Conservation (phyloP, 2,113 vertebrate species). For the Coturnix japonica region DNA sequence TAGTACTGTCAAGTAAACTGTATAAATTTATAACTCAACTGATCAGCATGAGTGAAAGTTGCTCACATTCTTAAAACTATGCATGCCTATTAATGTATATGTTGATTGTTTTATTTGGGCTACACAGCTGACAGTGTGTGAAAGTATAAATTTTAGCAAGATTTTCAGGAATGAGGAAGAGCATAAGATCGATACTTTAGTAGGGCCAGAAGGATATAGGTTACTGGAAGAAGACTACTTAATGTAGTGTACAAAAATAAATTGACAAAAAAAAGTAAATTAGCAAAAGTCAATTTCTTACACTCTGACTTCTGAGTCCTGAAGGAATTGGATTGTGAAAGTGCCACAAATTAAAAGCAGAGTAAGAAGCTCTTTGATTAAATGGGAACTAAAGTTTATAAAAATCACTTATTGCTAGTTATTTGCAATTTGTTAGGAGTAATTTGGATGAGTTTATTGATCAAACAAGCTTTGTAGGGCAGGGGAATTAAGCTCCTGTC, state of each 20-base stretch:
- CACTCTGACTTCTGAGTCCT: conserved; percentile 9
- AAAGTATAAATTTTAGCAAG: conserved; percentile 6
- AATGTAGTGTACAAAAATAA: conserved; percentile 16
- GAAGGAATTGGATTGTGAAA: conserved; percentile 18
- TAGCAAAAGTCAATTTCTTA: not conserved
- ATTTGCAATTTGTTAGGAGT: conserved; percentile 43
- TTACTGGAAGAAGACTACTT: conserved; percentile 24
- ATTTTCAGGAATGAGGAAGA: not conserved
- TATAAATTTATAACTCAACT: not conserved
- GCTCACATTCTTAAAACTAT: not conserved
- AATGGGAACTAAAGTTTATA: conserved; percentile 14
- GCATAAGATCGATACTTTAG: not conserved
- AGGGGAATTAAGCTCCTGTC: conserved; percentile 23
- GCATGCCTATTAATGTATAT: not conserved
- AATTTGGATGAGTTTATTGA: conserved; percentile 66
- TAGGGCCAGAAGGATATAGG: not conserved
- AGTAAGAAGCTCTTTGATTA: conserved; percentile 3
- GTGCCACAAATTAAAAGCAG: not conserved
- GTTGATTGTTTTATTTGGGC: not conserved
- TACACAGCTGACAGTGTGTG: not conserved
- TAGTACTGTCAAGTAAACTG: not conserved
- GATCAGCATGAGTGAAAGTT: not conserved
- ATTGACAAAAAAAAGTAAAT: conserved; percentile 39
- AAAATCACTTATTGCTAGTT: conserved; percentile 31
- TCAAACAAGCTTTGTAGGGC: conserved; percentile 29